Conservation (phyloP, 2,888 invertebrate genomes). For the Nemoura dubitans region DNA sequence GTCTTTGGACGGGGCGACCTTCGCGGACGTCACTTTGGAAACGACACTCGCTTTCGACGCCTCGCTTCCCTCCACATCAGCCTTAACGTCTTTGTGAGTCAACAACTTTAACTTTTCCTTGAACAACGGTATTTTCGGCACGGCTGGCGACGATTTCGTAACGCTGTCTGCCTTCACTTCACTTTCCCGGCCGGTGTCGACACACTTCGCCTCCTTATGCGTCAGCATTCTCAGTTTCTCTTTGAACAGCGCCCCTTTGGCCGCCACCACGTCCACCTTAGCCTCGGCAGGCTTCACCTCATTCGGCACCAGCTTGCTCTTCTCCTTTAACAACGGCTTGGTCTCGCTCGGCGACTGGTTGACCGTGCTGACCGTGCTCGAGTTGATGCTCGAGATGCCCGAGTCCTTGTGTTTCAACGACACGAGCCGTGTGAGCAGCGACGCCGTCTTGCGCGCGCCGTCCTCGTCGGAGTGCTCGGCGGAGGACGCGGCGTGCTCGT, state of each 20-base stretch:
- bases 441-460: slow-evolving; percentile 30
- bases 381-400: neutral
- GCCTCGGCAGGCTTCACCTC: slow-evolving; percentile 15
- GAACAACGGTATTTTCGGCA: slow-evolving; percentile 38
- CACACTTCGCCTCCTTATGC: slow-evolving; percentile 26
- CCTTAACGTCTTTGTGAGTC: slow-evolving; percentile 39
- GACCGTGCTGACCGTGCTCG: neutral
- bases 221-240: slow-evolving; percentile 54
- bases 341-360: slow-evolving; percentile 1
- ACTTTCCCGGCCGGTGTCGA: neutral
- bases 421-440: slow-evolving; percentile 46
- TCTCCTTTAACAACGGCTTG: slow-evolving; percentile 29
- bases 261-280: slow-evolving; percentile 45
- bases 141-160: neutral
- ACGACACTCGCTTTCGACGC: slow-evolving; percentile 55
- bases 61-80: neutral
- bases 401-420: slow-evolving; percentile 46
- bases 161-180: neutral
- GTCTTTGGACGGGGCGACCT: neutral
- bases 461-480: slow-evolving; percentile 27
- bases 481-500: slow-evolving; percentile 13
- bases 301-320: slow-evolving; percentile 8
- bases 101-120: slow-evolving; percentile 46
- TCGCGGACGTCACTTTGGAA: neutral
- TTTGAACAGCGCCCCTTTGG: slow-evolving; percentile 63